Conservation (phyloP, 2,888 invertebrate species). For the Heterodera filipjevi region DNA sequence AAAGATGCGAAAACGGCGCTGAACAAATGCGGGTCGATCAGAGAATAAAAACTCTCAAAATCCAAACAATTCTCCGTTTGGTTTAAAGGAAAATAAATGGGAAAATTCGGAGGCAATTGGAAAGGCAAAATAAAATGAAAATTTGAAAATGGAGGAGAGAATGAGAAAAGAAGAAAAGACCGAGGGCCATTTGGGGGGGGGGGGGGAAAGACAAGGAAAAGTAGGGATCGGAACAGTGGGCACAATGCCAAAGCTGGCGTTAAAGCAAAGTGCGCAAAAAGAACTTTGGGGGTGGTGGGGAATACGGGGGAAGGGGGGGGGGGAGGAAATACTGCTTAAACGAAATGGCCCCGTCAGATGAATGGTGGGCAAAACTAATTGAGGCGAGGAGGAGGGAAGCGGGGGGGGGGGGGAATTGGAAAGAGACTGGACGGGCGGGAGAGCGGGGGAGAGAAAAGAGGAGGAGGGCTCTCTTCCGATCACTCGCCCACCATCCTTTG, state of each 20-base stretch:
- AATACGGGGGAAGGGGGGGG: too few species aligned
- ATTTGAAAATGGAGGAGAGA: neutral
- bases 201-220: neutral
- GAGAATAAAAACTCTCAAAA: neutral
- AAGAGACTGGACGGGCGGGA: too few species aligned
- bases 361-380: conserved; percentile 7
- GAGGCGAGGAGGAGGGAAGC: neutral
- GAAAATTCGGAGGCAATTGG: neutral
- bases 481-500: neutral
- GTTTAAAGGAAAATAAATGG: neutral
- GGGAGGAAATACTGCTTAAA: neutral
- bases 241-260: too few species aligned
- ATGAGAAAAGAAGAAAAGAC: neutral
- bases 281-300: too few species aligned
- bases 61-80: neutral
- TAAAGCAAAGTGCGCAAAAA: too few species aligned
- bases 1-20: conserved; percentile 1
- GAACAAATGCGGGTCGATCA: neutral
- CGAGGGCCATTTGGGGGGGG: neutral
- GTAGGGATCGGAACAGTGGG: too few species aligned
- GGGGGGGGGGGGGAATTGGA: neutral
- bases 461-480: neutral
- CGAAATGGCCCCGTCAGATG: neutral
- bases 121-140: too few species aligned
- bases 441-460: neutral